These are phyloP conservation scores for Acridotheres tristis DNA, from an alignment of 2,797 vertebrate species.

Conservation along the genomic window DNA sequence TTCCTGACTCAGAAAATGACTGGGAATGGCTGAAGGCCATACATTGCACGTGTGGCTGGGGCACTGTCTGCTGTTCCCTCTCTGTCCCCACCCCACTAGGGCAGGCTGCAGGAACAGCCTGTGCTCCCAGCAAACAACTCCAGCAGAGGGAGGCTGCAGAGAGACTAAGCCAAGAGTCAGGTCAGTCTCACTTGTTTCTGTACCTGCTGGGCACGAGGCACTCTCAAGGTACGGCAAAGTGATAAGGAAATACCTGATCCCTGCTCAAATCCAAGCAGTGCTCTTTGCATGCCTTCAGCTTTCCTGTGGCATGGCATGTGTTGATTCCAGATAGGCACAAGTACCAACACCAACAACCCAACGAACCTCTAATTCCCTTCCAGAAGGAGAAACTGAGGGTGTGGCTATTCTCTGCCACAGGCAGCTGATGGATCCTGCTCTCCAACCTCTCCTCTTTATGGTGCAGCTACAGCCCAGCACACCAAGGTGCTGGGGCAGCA, in stretches of 20 bases:
- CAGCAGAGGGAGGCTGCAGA: neutral
- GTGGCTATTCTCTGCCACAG: neutral
- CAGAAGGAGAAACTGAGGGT: neutral
- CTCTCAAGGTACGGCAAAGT: neutral
- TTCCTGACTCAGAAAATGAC: neutral
- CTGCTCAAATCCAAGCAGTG: neutral
- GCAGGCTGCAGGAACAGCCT: neutral
- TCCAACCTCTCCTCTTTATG: neutral
- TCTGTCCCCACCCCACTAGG: neutral
- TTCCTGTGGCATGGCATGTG: accelerated
- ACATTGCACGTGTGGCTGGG: neutral
- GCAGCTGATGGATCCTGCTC: neutral
- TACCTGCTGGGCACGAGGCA: neutral
- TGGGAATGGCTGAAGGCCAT: neutral
- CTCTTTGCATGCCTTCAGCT: neutral
- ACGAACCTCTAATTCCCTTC: neutral
- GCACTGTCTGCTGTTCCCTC: neutral
- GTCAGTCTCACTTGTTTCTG: neutral
- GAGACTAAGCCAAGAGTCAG: neutral
- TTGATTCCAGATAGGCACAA: neutral
- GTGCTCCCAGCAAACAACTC: neutral
- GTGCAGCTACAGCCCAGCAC: neutral
- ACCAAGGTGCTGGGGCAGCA: neutral
- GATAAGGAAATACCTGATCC: neutral
- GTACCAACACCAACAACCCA: neutral